These are phyloP conservation scores for Leptinotarsa texana DNA, from an alignment of 1,140 invertebrate species.

Conservation along the genomic window DNA sequence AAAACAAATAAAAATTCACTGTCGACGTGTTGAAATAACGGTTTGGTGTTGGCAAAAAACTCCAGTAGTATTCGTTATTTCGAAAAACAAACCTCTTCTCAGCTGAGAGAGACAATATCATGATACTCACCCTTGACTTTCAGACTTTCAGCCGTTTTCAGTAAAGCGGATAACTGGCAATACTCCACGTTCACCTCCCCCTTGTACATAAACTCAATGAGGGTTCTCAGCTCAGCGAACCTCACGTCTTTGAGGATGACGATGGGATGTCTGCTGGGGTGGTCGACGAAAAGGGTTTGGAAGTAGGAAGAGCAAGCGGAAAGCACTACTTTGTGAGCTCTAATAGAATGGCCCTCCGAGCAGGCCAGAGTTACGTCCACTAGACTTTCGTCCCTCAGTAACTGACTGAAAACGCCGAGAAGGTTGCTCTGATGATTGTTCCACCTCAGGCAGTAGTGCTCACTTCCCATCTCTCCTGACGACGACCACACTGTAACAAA, in stretches of 20 bases:
- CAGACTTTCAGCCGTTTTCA: conserved; percentile 91
- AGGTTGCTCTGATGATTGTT: conserved; percentile 96
- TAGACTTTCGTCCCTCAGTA: conserved; percentile 90
- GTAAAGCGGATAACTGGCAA: conserved; percentile 84
- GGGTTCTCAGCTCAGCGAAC: conserved; percentile 84
- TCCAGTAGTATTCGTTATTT: no score
- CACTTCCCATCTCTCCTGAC: conserved; percentile 84
- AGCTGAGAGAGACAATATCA: no score
- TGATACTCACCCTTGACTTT: conserved; percentile 75
- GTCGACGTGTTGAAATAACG: no score
- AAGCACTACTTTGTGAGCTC: conserved; percentile 93
- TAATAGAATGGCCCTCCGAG: conserved; percentile 89
- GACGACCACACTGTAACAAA: conserved; percentile 78
- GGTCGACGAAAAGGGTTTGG: conserved; percentile 85
- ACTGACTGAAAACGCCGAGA: conserved; percentile 91
- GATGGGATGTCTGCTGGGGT: conserved; percentile 88
- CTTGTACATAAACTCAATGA: conserved; percentile 96
- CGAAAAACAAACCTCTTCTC: no score
- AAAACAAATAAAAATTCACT: no score
- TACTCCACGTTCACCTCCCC: conserved; percentile 94
- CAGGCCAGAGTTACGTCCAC: conserved; percentile 94
- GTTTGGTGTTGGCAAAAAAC: no score
- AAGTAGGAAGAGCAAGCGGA: conserved; percentile 95
- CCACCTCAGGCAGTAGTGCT: conserved; percentile 94
- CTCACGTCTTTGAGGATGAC: conserved; percentile 92